A percentile compares a stretch with the other conserved stretches of the same genome.
Conservation (phyloP, 2,888 invertebrate genomes). For the Dendrolimus houi region DNA sequence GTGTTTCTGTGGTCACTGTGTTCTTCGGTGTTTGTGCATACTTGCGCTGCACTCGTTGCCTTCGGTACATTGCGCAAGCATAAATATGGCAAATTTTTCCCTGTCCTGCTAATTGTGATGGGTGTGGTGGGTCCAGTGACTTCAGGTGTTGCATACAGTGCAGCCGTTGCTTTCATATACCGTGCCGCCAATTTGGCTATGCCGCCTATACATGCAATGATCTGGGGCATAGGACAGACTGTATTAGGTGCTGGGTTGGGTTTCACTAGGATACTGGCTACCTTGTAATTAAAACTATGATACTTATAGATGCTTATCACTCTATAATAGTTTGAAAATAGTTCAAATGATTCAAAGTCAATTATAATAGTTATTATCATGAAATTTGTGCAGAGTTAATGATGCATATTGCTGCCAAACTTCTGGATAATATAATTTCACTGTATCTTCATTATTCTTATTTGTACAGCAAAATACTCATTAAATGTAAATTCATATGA, state of each 20-base stretch:
- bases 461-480: conserved; percentile 30
- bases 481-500: conserved; percentile 7
- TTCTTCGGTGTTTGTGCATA: conserved; percentile 95
- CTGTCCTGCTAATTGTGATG: conserved; percentile 90
- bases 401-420: conserved; percentile 30
- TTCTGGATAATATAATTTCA: conserved; percentile 17
- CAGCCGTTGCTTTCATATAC: conserved; percentile 95
- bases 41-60: conserved; percentile 92
- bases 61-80: conserved; percentile 95
- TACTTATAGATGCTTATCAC: conserved; percentile 9
- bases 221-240: conserved; percentile 97
- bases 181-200: conserved; percentile 91
- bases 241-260: conserved; percentile 92
- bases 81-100: conserved; percentile 96
- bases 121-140: conserved; percentile 92
- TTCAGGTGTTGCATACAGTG: conserved; percentile 92
- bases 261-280: conserved; percentile 94
- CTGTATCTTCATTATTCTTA: conserved; percentile 1
- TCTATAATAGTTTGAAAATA: conserved; percentile 11
- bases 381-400: conserved; percentile 29
- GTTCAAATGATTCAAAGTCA: conserved; percentile 37
- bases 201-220: conserved; percentile 93
- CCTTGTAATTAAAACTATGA: conserved; percentile 78
- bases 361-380: conserved; percentile 41
- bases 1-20: conserved; percentile 97